Conservation (phyloP, 1,140 invertebrate genomes). For the Heliothis virescens region DNA sequence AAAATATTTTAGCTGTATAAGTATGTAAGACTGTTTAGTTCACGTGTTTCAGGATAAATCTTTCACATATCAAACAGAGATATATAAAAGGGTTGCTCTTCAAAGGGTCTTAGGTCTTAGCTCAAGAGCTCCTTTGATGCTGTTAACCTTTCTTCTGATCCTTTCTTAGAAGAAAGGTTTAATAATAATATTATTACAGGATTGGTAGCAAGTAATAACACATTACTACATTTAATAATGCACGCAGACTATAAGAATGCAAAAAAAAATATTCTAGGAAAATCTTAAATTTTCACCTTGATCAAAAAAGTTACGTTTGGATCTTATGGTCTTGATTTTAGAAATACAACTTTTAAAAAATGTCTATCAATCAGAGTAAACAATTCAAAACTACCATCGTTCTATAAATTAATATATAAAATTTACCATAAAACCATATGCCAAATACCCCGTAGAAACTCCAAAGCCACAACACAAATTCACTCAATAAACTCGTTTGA, state of each 20-base stretch:
- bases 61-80: slow-evolving; percentile 21
- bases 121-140: neutral
- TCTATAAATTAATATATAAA: neutral
- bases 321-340: no score
- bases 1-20: neutral
- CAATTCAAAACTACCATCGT: no score
- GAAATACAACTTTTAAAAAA: no score
- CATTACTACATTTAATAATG: neutral
- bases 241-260: neutral
- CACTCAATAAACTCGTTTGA: slow-evolving; percentile 29
- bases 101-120: slow-evolving; percentile 6
- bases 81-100: slow-evolving; percentile 9
- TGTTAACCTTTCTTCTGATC: neutral
- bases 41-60: neutral
- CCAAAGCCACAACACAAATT: slow-evolving; percentile 15
- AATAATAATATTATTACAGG: neutral
- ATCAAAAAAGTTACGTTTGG: no score
- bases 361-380: no score
- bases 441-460: neutral
- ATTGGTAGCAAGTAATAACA: neutral
- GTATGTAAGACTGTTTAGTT: neutral
- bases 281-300: no score
- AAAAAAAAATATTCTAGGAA: no score
- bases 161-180: neutral
- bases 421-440: neutral